Conservation (phyloP, 2,797 vertebrate genomes). For the Benthosema pterotum region DNA sequence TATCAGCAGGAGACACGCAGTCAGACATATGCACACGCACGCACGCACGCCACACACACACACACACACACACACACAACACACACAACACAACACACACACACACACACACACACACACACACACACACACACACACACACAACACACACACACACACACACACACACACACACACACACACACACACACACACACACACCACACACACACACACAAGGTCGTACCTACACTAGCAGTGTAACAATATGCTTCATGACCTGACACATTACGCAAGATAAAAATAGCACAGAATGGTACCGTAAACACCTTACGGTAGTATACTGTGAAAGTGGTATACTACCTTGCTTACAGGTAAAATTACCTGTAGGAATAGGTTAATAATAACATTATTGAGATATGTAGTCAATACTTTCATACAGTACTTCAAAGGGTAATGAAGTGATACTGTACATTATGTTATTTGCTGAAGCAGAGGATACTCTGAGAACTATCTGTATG, state of each 20-base stretch:
- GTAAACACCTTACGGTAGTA: not conserved
- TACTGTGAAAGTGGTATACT: not conserved
- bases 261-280: slow-evolving; percentile 40
- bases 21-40: not conserved
- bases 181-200: not conserved
- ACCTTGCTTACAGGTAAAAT: too few species aligned
- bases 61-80: not conserved
- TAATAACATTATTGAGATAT: too few species aligned
- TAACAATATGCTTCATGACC: slow-evolving; percentile 56
- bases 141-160: not conserved
- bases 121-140: not conserved
- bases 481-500: too few species aligned
- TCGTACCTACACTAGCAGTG: slow-evolving; percentile 47
- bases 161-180: not conserved
- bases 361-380: too few species aligned
- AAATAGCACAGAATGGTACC: slow-evolving; percentile 43
- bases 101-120: slow-evolving; percentile 10
- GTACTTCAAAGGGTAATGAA: too few species aligned
- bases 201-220: slow-evolving; percentile 28
- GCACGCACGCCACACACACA: not conserved
- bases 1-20: slow-evolving; percentile 63
- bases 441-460: too few species aligned
- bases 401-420: too few species aligned
- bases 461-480: too few species aligned
- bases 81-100: slow-evolving; percentile 24